These are phyloP conservation scores for Tapirus terrestris DNA, from an alignment of 2,113 vertebrate species.

Conservation along the genomic window DNA sequence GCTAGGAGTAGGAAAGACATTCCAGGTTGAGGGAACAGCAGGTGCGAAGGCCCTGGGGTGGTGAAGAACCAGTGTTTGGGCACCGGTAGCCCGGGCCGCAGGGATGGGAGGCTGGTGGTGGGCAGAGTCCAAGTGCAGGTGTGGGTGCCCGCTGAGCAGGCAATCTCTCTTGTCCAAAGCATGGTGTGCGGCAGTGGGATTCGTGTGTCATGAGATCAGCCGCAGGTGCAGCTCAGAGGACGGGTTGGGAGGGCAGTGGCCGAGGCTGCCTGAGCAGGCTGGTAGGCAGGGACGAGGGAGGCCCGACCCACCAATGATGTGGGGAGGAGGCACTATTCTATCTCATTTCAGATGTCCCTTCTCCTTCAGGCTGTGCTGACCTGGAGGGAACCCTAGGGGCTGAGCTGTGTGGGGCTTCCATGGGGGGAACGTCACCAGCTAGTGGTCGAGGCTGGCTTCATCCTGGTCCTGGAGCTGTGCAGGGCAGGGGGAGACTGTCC, in stretches of 20 bases:
- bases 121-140: not conserved
- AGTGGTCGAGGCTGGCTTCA: not conserved
- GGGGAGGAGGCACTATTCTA: rapidly evolving
- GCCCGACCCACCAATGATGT: not conserved
- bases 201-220: not conserved
- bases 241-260: not conserved
- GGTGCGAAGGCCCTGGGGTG: not conserved
- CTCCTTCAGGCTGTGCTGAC: not conserved
- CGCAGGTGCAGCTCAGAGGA: not conserved
- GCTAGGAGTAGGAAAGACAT: not conserved
- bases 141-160: too few relatives aligned
- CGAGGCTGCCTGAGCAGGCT: not conserved
- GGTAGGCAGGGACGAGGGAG: not conserved
- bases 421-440: not conserved
- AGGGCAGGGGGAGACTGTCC: not conserved
- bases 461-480: not conserved
- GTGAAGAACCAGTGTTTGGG: rapidly evolving
- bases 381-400: not conserved
- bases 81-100: not conserved
- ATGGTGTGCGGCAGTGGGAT: not conserved
- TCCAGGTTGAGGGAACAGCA: not conserved
- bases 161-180: rapidly evolving
- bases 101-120: too few relatives aligned
- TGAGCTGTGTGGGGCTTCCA: not conserved
- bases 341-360: not conserved